Evolutionary conservation across 2,113 vertebrate species (phyloP).

Genomic region (Hippocampus guttulatus): DNA sequence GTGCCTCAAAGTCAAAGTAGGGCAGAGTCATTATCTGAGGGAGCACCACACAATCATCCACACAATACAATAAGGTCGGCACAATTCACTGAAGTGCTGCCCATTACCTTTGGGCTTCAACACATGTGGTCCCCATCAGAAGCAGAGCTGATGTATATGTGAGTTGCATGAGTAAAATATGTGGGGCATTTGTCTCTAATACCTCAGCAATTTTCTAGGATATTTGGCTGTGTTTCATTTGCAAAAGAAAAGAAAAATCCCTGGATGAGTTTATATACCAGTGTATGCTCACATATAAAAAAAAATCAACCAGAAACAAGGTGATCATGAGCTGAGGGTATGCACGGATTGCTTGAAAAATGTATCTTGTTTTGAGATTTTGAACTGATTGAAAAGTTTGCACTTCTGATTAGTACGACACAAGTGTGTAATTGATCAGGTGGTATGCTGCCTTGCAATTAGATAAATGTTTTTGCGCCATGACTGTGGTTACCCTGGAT

Average conservation of each 20-base stretch:
- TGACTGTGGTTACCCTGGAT: too few relatives aligned
- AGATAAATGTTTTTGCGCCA: too few relatives aligned
- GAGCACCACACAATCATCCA: slow-evolving; percentile 74
- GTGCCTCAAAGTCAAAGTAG: slow-evolving; percentile 76
- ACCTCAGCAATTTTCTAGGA: slow-evolving; percentile 28
- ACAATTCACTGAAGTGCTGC: slow-evolving; percentile 72
- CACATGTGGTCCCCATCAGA: slow-evolving; percentile 48
- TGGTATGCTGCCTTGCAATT: too few relatives aligned
- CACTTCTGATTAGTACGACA: too few relatives aligned
- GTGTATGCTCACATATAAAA: not conserved
- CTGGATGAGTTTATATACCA: slow-evolving; percentile 10
- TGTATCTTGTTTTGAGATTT: slow-evolving; percentile 21
- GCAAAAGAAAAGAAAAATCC: not conserved
- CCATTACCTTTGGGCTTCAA: slow-evolving; percentile 64
- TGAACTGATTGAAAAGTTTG: too few relatives aligned
- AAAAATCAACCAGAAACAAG: not conserved
- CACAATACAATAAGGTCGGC: slow-evolving; percentile 75
- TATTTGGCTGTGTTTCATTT: slow-evolving; percentile 9
- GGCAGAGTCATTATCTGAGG: slow-evolving; percentile 74
- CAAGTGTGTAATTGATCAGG: too few relatives aligned
- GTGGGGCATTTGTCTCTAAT: slow-evolving; percentile 40
- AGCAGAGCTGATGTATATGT: slow-evolving; percentile 27
- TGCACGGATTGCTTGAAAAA: slow-evolving; percentile 23
- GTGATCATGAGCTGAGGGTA: slow-evolving; percentile 16
- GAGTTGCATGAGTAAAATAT: slow-evolving; percentile 41